Conservation (phyloP, 2,797 vertebrate species). For the Picus viridis region DNA sequence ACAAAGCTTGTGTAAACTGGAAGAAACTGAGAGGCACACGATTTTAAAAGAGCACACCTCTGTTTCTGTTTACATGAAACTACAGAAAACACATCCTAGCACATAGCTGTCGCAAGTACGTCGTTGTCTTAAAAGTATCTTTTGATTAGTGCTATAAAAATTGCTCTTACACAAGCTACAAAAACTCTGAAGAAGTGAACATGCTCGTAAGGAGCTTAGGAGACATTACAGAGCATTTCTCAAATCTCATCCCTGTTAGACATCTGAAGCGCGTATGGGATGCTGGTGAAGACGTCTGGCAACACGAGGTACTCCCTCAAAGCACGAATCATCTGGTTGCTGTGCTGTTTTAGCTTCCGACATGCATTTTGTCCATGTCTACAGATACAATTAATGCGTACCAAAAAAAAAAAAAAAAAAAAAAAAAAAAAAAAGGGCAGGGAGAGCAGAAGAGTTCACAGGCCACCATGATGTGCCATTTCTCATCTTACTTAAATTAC, state of each 20-base stretch:
- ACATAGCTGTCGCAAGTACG: not conserved
- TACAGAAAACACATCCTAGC: not conserved
- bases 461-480: not conserved
- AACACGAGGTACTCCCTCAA: not conserved
- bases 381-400: not conserved
- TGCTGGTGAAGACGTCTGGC: not conserved
- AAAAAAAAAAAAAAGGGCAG: too few relatives aligned
- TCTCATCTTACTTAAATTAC: not conserved
- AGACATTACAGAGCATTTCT: slow-evolving; percentile 5
- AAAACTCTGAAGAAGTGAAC: slow-evolving; percentile 36
- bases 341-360: rapidly evolving
- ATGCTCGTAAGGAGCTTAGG: slow-evolving; percentile 9
- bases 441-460: not conserved
- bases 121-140: not conserved
- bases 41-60: not conserved
- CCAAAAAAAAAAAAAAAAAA: too few relatives aligned
- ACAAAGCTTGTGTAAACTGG: not conserved
- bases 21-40: not conserved
- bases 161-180: not conserved
- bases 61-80: not conserved
- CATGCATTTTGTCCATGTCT: not conserved
- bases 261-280: not conserved
- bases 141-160: not conserved
- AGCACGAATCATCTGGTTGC: not conserved
- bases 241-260: not conserved